Percentiles rank a stretch among this genome's conserved stretches.
Evolutionary conservation across 1,140 invertebrate genomes (phyloP).

Genomic region (Heterodera carotae): DNA sequence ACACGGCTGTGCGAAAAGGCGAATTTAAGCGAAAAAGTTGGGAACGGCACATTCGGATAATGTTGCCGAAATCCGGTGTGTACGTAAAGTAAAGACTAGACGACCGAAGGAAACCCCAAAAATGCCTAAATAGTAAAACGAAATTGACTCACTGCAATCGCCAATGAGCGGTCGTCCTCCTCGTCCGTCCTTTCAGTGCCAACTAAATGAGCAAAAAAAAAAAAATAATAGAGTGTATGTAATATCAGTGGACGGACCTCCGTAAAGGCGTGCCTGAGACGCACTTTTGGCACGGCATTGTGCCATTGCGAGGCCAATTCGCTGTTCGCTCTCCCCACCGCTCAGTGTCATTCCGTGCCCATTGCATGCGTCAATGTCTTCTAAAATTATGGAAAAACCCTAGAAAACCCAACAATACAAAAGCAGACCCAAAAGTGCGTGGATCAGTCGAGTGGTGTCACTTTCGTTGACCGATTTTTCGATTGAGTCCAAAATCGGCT

Average conservation of each 20-base stretch:
- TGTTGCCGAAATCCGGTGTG: too few relatives aligned
- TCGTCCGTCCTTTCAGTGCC: background rate
- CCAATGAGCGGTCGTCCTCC: background rate
- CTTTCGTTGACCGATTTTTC: slow-evolving; percentile 23
- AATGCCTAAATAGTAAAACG: too few relatives aligned
- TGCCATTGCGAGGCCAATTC: slow-evolving; percentile 4
- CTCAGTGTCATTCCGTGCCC: background rate
- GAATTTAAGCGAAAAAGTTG: too few relatives aligned
- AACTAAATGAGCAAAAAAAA: background rate
- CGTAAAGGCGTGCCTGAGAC: background rate
- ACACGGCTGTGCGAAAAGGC: too few relatives aligned
- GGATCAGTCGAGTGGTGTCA: slow-evolving; percentile 37
- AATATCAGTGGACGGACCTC: background rate
- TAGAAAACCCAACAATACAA: background rate
- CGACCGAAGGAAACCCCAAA: too few relatives aligned
- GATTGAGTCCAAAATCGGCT: slow-evolving; percentile 39
- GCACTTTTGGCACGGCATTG: slow-evolving; percentile 2
- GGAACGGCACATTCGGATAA: too few relatives aligned
- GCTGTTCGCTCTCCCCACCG: background rate
- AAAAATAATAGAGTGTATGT: background rate
- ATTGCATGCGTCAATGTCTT: slow-evolving; percentile 12
- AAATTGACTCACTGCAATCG: too few relatives aligned
- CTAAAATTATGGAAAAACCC: background rate
- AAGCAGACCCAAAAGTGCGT: slow-evolving; percentile 37
- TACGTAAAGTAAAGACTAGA: too few relatives aligned